Percentiles rank a stretch among this genome's conserved stretches.
These are phyloP conservation scores for Tholera decimalis DNA, from an alignment of 2,888 invertebrate genomes.

Conservation along the genomic window DNA sequence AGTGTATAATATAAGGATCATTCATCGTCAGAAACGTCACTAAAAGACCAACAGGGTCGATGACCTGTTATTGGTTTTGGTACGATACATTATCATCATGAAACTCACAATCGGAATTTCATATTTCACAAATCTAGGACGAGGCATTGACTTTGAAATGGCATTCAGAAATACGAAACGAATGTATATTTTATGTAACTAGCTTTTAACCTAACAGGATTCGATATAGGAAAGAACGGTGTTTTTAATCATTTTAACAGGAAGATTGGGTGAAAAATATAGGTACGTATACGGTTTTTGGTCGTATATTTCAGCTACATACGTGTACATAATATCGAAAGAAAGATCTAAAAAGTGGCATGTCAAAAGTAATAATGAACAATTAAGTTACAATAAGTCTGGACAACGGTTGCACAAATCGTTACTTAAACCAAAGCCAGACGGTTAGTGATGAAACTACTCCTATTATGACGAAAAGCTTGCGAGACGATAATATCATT, in stretches of 20 bases:
- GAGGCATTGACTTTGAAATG: slow-evolving; percentile 62
- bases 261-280: neutral
- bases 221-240: neutral
- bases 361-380: neutral
- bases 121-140: slow-evolving; percentile 51
- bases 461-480: slow-evolving; percentile 11
- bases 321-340: neutral
- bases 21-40: neutral
- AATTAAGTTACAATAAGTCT: slow-evolving; percentile 3
- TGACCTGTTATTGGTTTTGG: slow-evolving; percentile 34
- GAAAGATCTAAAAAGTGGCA: neutral
- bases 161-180: slow-evolving; percentile 23
- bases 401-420: slow-evolving; percentile 12
- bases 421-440: slow-evolving; percentile 14
- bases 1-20: slow-evolving; percentile 20
- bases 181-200: slow-evolving; percentile 25
- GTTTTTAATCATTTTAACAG: slow-evolving; percentile 5
- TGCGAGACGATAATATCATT: slow-evolving; percentile 11
- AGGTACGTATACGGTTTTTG: neutral
- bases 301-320: neutral
- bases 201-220: slow-evolving; percentile 34
- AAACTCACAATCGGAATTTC: slow-evolving; percentile 47
- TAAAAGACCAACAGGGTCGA: slow-evolving; percentile 16
- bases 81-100: slow-evolving; percentile 15
- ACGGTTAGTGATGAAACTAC: slow-evolving; percentile 28